Conservation (phyloP, 2,888 invertebrate species). For the Archaeoteleia sp. region DNA sequence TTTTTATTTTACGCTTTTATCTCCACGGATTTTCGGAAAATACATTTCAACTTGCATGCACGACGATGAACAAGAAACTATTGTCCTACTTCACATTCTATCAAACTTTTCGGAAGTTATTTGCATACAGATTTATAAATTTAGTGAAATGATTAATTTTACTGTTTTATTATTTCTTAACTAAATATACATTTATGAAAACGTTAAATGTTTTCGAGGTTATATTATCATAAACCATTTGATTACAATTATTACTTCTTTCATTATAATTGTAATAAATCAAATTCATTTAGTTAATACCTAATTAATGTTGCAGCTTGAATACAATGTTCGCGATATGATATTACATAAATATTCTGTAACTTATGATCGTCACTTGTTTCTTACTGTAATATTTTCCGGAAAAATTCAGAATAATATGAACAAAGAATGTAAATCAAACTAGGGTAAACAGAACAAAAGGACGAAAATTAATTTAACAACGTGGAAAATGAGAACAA, state of each 20-base stretch:
- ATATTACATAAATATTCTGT: neutral
- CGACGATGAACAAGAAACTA: neutral
- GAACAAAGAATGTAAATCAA: conserved; percentile 7
- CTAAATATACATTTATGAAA: too few relatives aligned
- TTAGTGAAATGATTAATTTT: conserved; percentile 4
- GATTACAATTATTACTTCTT: too few relatives aligned
- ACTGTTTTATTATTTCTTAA: too few relatives aligned
- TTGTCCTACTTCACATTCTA: neutral
- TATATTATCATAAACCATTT: too few relatives aligned
- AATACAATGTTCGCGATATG: too few relatives aligned
- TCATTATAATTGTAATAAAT: too few relatives aligned
- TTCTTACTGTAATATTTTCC: neutral
- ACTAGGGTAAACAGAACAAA: conserved; percentile 4
- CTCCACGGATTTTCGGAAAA: conserved; percentile 14
- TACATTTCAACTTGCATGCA: neutral
- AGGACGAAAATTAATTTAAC: neutral
- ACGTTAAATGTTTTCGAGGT: too few relatives aligned
- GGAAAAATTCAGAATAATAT: neutral
- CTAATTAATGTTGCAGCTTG: too few relatives aligned
- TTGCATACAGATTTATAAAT: conserved; percentile 5
- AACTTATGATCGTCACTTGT: too few relatives aligned
- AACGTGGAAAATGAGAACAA: neutral
- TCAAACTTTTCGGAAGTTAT: neutral
- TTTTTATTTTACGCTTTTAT: conserved; percentile 19
- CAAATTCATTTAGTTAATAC: too few relatives aligned